phyloP scores from a whole-genome alignment of 2,888 invertebrate species.

The Andrena dorsata region DNA sequence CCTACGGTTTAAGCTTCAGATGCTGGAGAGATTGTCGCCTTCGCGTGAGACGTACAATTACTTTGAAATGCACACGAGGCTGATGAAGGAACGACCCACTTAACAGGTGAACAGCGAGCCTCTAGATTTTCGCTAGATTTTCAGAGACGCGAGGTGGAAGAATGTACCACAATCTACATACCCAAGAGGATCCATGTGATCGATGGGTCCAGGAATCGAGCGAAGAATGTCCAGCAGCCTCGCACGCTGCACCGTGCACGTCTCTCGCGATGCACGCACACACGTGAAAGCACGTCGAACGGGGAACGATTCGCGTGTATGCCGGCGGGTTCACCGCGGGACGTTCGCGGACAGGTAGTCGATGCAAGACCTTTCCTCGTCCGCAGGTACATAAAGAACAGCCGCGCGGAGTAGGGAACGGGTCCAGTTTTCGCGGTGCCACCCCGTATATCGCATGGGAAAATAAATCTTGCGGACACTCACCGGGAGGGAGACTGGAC shows the following conservation, averaged over 20 bases:
- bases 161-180: slow-evolving; percentile 35
- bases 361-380: background rate
- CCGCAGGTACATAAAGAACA: slow-evolving; percentile 1
- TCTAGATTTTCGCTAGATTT: background rate
- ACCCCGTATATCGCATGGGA: slow-evolving; percentile 82
- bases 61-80: background rate
- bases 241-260: background rate
- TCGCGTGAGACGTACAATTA: background rate
- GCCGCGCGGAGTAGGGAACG: slow-evolving; percentile 11
- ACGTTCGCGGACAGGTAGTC: background rate
- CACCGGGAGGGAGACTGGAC: slow-evolving; percentile 81
- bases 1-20: background rate
- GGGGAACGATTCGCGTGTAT: background rate
- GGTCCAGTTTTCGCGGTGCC: slow-evolving; percentile 71
- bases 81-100: too few relatives aligned
- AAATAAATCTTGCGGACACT: slow-evolving; percentile 84
- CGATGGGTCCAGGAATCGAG: slow-evolving; percentile 4
- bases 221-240: background rate
- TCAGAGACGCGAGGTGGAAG: background rate
- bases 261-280: background rate
- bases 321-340: slow-evolving; percentile 11
- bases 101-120: background rate
- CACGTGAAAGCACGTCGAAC: background rate
- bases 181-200: slow-evolving; percentile 49
- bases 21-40: background rate